Evolutionary conservation across 2,113 vertebrate genomes (phyloP), one percentile per base, ranked within the genome.

Genomic region (Nestor notabilis): DNA sequence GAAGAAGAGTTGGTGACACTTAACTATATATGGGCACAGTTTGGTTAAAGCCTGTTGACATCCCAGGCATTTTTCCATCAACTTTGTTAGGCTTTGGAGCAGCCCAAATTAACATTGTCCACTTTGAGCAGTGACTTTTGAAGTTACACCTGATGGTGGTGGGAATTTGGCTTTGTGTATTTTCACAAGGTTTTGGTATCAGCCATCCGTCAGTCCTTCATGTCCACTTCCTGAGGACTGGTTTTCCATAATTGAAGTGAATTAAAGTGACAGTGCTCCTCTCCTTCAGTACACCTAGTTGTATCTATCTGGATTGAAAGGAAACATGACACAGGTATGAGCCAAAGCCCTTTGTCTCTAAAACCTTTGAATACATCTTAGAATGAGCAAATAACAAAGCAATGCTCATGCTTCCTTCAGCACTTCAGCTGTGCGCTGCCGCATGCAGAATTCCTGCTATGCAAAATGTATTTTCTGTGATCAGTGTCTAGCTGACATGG

Each of bases 61-160:
- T 82, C 35, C 31, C 37, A 29, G 14, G 39, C 6, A 0, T 27
- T 72, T 69, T 63, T 35, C 43, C 18, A 37, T 74, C 25, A 25
- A 1, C 25, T 72, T 74, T 29, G 7, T 35, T 17, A 68, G 37
- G 24, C 46, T 78, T 71, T 28, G 44, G 46, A 86, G 47, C 64
- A 66, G 69, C 17, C 10, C 0, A 3, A 41, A 21, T 37, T 47
- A 47, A 39, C 1, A 0, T 8, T 13, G 14, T 18, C 4, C 2
- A 6, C 74, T 52, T 46, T 41, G 53, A 75, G 52, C 29, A 15
- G 17, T 41, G 23, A 17, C 13, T 60, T 76, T 28, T 52, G 49
- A 66, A 74, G 29, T 35, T 31, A 6, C 49, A 33, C 4, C 13
- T 31, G 64, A 14, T 21, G 11, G 24, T 3, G 2, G 23, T 17